Conservation (phyloP, 2,113 vertebrate genomes). For the human (Homo sapiens) region DNA sequence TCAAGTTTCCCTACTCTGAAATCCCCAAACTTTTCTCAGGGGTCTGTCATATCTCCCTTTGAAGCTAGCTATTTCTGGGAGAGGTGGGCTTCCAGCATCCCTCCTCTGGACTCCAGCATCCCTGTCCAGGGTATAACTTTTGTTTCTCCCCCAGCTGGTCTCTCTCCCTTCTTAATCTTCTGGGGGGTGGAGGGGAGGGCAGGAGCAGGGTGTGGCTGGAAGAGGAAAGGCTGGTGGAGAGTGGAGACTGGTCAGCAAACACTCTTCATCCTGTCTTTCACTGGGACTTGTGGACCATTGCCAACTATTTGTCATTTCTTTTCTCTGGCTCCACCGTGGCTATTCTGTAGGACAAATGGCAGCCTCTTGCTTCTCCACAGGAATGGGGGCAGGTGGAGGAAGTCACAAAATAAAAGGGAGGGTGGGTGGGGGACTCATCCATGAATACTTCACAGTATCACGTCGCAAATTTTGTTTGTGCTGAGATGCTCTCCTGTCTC, state of each 20-base stretch:
- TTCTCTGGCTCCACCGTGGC: background rate
- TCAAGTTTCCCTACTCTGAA: background rate
- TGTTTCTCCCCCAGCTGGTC: background rate
- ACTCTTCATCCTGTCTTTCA: background rate
- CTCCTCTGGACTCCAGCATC: background rate
- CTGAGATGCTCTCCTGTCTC: background rate
- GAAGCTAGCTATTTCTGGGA: background rate
- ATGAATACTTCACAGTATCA: background rate
- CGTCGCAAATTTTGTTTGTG: background rate
- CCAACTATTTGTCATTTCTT: background rate
- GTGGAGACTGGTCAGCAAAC: background rate
- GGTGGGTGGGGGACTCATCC: too few species aligned
- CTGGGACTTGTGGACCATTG: background rate
- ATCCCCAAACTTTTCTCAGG: background rate
- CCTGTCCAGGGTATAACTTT: background rate
- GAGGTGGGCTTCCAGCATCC: accelerated
- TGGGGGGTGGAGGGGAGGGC: background rate
- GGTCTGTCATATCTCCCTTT: background rate
- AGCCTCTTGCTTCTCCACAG: background rate
- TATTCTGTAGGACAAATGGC: background rate
- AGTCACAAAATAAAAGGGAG: background rate
- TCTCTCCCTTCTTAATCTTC: background rate
- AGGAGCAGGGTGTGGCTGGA: background rate
- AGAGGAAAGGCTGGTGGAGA: background rate
- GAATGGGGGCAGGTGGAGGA: background rate